Conservation (phyloP, 2,797 vertebrate species). For the Cyprinella venusta region DNA sequence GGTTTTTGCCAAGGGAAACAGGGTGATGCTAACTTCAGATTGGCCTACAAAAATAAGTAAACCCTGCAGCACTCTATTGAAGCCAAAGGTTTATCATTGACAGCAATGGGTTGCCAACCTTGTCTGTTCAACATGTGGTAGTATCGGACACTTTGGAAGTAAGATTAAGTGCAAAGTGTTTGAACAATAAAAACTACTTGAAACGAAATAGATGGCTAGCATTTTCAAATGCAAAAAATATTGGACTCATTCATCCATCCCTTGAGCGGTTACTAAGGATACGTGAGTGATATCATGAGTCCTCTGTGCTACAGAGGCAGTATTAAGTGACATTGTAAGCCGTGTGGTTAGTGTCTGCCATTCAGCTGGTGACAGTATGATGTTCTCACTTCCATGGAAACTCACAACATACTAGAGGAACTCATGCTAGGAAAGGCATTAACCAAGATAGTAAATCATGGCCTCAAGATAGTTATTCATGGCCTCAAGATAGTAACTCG, state of each 20-base stretch:
- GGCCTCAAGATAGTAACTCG: too few species aligned
- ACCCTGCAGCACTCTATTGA: background rate
- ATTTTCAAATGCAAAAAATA: background rate
- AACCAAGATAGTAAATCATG: too few species aligned
- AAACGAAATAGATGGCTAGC: background rate
- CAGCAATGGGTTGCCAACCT: background rate
- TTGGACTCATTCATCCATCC: slow-evolving; percentile 7
- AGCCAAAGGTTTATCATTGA: background rate
- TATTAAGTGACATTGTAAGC: slow-evolving; percentile 10
- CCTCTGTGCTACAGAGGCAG: background rate
- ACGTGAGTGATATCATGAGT: slow-evolving; percentile 26
- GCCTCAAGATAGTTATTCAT: too few species aligned
- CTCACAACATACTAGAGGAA: background rate
- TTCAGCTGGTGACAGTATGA: slow-evolving; percentile 25
- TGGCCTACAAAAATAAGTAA: background rate
- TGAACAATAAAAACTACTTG: background rate
- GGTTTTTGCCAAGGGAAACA: background rate
- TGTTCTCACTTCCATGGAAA: slow-evolving; percentile 41
- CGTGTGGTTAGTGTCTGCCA: slow-evolving; percentile 21
- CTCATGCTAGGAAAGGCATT: background rate
- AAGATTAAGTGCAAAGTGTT: background rate
- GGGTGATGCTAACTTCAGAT: background rate
- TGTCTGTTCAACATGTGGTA: background rate
- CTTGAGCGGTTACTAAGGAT: slow-evolving; percentile 12
- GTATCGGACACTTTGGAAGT: background rate